A percentile compares a stretch with the other conserved stretches of the same genome.
Conservation (phyloP, 1,140 invertebrate species). For the Colletes gigas region DNA sequence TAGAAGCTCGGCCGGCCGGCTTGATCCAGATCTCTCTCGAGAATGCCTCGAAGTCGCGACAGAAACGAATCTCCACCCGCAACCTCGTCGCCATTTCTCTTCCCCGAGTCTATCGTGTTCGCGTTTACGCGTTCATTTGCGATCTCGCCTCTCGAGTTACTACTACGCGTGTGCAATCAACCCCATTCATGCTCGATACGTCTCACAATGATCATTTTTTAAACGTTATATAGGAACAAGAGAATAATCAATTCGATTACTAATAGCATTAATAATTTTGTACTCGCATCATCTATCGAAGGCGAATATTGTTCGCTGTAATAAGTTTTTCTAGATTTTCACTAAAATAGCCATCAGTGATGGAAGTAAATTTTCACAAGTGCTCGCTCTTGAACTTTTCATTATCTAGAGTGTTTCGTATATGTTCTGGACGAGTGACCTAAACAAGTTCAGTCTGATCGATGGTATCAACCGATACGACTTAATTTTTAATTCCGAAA, state of each 20-base stretch:
- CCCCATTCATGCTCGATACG: no score
- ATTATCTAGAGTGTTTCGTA: background rate
- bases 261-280: no score
- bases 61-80: constrained; percentile 44
- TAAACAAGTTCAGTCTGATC: background rate
- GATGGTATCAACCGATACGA: background rate
- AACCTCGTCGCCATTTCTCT: background rate
- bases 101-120: background rate
- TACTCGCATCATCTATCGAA: no score
- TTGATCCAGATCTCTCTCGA: constrained; percentile 58
- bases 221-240: no score
- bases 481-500: background rate
- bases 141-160: background rate
- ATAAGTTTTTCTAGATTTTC: no score
- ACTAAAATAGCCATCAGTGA: no score
- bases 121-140: constrained; percentile 3
- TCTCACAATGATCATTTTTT: no score
- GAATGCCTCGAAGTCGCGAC: constrained; percentile 52
- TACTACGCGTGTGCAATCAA: no score
- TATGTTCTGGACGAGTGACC: background rate
- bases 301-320: no score
- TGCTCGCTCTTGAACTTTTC: no score
- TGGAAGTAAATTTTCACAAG: no score
- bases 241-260: no score
- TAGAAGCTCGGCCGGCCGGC: constrained; percentile 38